Evolutionary conservation across 2,888 invertebrate genomes (phyloP).

Genomic region (Brachynemurus nebulosus): DNA sequence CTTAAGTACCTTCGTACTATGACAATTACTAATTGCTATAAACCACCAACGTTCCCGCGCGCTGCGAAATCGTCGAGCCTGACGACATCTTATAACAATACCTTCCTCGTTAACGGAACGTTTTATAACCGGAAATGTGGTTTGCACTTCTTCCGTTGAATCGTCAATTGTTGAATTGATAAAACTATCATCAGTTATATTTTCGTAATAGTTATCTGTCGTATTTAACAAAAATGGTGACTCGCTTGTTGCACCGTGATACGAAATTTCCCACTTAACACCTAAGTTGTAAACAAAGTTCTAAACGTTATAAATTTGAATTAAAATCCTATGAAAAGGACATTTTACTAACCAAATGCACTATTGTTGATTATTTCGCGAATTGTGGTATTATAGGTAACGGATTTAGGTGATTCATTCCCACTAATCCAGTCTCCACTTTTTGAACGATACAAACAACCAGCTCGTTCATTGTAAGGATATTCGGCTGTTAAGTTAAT

Average conservation of each 20-base stretch:
- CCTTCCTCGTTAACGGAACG: not conserved
- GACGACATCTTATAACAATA: slow-evolving; percentile 35
- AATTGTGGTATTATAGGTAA: slow-evolving; percentile 4
- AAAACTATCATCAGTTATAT: too few species aligned
- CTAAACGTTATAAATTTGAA: too few species aligned
- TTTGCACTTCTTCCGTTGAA: too few species aligned
- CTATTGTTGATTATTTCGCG: slow-evolving; percentile 6
- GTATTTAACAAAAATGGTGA: too few species aligned
- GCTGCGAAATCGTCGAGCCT: slow-evolving; percentile 59
- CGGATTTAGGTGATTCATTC: not conserved
- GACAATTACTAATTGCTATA: slow-evolving; percentile 71
- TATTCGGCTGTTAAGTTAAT: slow-evolving; percentile 54
- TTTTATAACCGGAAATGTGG: too few species aligned
- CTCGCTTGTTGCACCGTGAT: too few species aligned
- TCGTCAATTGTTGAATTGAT: too few species aligned
- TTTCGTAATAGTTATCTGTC: too few species aligned
- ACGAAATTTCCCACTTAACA: too few species aligned
- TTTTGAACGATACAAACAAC: slow-evolving; percentile 27
- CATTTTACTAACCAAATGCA: slow-evolving; percentile 5
- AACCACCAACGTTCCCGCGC: slow-evolving; percentile 91
- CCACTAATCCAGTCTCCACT: not conserved
- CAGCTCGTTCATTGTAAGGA: slow-evolving; percentile 43
- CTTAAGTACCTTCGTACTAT: slow-evolving; percentile 48
- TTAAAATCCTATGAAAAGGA: too few species aligned
- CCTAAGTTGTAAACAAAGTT: too few species aligned